Base-by-base conservation (phyloP, 1,140 invertebrate species). In the Schlechtendalia chinensis region DNA sequence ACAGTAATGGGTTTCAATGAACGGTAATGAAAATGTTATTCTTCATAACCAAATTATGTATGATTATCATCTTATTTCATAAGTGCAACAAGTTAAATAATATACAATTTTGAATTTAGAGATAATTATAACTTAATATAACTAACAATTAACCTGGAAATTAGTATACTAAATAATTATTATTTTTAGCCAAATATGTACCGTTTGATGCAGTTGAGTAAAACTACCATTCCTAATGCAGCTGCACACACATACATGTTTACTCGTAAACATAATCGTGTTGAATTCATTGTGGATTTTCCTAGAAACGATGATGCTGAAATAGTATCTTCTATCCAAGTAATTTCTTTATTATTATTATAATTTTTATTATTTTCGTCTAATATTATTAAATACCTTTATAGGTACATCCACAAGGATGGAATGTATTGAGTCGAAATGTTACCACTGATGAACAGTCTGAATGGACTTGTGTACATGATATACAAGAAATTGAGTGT, bases 401-500 rank as follows among this genome's bases (percentile, higher is more conserved):
- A 63, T 58, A 91, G 88, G 91, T 98, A 82, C 95, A 98, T 87
- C 96, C 96, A 8, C 91, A 95, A 84, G 94, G 95, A 4, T 96
- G 94, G 93, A 94, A 92, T 86, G 92, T 93, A 16, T 85, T 96
- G 32, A 95, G 94, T 47, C 89, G 95, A 81, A 97, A 96, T 86
- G 92, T 95, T 27, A 94, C 92, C 83, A 90, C 90, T 82, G 91
- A 94, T 84, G 94, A 96, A 84, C 90, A 90, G 83, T 92, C 93
- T 63, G 95, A 97, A 92, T 97, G 94, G 94, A 96, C 94, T 4
- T 96, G 94, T 85, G 90, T 97, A 29, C 96, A 97, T 86, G 95
- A 97, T 85, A 96, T 98, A 80, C 94, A 96, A 86, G 89, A 91
- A 56, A 84, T 69, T 19, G 58, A 69, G 0, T 24, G 58, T 56